These are phyloP conservation scores for Zaprionus capensis DNA, from an alignment of 1,140 invertebrate genomes.

Conservation along the genomic window DNA sequence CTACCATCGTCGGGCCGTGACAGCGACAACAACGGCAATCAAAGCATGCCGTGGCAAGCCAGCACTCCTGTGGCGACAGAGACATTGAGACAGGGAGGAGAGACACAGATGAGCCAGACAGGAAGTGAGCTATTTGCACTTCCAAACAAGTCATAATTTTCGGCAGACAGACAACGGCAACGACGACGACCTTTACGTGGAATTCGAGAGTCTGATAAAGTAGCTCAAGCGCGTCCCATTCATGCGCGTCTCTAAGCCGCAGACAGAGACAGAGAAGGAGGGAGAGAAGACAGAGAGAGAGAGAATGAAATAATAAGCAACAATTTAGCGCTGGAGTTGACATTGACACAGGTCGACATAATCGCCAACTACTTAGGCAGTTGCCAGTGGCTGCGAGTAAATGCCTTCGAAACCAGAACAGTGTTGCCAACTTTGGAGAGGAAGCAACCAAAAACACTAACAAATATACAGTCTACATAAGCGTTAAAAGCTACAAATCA, in stretches of 20 bases:
- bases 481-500: background rate
- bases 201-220: slow-evolving; percentile 61
- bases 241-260: slow-evolving; percentile 12
- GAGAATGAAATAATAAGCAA: slow-evolving; percentile 67
- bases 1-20: slow-evolving; percentile 70
- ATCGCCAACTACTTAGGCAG: slow-evolving; percentile 48
- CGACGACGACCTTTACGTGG: slow-evolving; percentile 60
- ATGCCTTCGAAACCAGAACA: background rate
- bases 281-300: background rate
- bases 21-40: slow-evolving; percentile 55
- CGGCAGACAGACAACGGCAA: slow-evolving; percentile 60
- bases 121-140: slow-evolving; percentile 82
- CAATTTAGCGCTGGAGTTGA: slow-evolving; percentile 78
- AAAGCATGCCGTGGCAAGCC: slow-evolving; percentile 27
- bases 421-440: background rate
- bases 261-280: slow-evolving; percentile 6
- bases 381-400: slow-evolving; percentile 5
- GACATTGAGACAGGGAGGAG: background rate
- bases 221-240: slow-evolving; percentile 48
- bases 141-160: slow-evolving; percentile 83
- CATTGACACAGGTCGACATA: slow-evolving; percentile 61
- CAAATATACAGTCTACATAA: no score
- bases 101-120: slow-evolving; percentile 46
- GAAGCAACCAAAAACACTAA: background rate
- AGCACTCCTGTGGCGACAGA: slow-evolving; percentile 1